Base-by-base conservation (phyloP, 2,113 vertebrate species). In the Engraulis encrasicolus region DNA sequence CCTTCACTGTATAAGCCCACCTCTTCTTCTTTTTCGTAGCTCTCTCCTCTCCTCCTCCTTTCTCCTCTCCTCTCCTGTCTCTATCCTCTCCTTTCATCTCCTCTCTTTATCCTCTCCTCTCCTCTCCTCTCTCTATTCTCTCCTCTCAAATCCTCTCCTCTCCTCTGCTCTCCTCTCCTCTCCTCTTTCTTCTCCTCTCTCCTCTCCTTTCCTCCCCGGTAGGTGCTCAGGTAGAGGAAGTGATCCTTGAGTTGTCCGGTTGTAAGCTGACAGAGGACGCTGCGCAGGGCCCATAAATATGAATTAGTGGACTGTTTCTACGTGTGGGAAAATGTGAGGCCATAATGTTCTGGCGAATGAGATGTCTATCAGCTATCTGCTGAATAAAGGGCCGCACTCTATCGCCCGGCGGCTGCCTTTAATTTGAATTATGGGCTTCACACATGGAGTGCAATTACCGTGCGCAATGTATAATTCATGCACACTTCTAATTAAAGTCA, bases 371-470 rank as follows among this genome's bases (percentile, higher is more conserved):
- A 78, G n/a, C 23, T 80, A 86, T 78, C 84, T 89, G 84, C 81
- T 80, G 81, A 85, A 84, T 78, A 34, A 54, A 78, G 52, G 49
- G 19, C 37, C 20, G n/a, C n/a, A 14, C 58, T 36, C 12, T 2
- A 36, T 74, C 66, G 66, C 66, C 66, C 66, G 34, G 66, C 38
- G 74, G 49, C 52, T 71, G 79, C 27, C 66, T 78, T 89, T 87
- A 85, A 89, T 88, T 90, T 74, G 81, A 82, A 49, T 85, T 79
- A 78, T 79, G 50, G 87, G 88, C 80, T 88, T 89, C 86, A 84
- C 89, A 83, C 85, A 81, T 89, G 85, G 89, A 90, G 91, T 91
- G 87, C 92, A 89, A 92, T 91, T 92, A 89, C 86, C 87, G 88
- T 87, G 61, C 78, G 49, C 45, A 19, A 78, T 71, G 48, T 49